Percentiles rank a stretch among this genome's conserved stretches.
These are phyloP conservation scores for Scophthalmus maximus DNA, from an alignment of 2,113 vertebrate species.

Conservation along the genomic window DNA sequence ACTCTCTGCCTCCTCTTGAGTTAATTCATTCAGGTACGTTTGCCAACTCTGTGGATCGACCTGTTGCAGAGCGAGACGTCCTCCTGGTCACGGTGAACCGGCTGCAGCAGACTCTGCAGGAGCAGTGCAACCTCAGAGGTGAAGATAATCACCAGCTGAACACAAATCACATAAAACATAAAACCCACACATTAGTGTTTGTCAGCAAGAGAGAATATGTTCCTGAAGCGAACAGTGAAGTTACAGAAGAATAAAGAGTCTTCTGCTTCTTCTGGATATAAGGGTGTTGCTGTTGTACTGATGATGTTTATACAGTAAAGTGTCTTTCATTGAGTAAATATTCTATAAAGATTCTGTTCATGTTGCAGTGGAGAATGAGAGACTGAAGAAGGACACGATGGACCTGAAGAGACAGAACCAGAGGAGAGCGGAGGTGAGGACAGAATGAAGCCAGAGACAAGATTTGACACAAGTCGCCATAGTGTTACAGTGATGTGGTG, in stretches of 20 bases:
- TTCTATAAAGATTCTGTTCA: background rate
- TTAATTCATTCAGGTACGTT: no score
- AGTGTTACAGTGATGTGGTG: no score
- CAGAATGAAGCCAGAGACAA: background rate
- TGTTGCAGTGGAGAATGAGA: slow-evolving; percentile 77
- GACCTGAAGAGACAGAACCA: slow-evolving; percentile 64
- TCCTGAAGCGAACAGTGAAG: no score
- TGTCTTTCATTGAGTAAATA: background rate
- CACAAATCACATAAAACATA: no score
- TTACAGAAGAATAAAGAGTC: no score
- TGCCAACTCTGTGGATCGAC: background rate
- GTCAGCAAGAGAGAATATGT: no score
- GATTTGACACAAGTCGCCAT: no score
- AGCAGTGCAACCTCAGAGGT: slow-evolving; percentile 91
- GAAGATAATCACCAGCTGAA: slow-evolving; percentile 30
- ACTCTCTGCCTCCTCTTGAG: no score
- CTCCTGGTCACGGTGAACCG: slow-evolving; percentile 85
- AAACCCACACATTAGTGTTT: no score
- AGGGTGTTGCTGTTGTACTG: background rate
- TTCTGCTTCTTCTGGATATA: no score
- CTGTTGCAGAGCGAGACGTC: slow-evolving; percentile 85
- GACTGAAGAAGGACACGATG: slow-evolving; percentile 56
- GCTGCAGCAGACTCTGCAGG: slow-evolving; percentile 87
- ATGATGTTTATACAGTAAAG: no score
- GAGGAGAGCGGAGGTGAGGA: slow-evolving; percentile 65